Base-by-base conservation (phyloP, 2,797 vertebrate species). In the Etheostoma nigrum region DNA sequence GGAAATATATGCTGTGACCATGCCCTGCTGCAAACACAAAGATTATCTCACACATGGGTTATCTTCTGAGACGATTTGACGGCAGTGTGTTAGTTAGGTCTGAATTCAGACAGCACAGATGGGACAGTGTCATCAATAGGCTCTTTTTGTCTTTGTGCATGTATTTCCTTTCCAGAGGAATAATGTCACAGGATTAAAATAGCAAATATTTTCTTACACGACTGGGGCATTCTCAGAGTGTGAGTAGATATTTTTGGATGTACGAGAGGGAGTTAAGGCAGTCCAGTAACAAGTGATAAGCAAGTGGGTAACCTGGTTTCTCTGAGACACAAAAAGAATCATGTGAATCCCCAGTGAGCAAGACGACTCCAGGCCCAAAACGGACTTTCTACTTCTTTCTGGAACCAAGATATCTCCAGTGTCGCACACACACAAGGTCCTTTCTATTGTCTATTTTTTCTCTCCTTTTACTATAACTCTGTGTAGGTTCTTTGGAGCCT, bases 231-330 rank as follows among this genome's bases (percentile, higher is more conserved):
- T 87, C 79, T 89, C 63, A 33, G 55, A 66, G 71, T 40, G 79
- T 36, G 79, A 78, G 72, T 9, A 2, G 84, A 67, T 95, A 95
- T 95, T 94, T 95, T 94, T 93, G 94, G 94, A 65, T 1, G 55
- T 84, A 74, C 88, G 67, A 4, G 51, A 51, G 93, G 91, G 88
- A 91, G 76, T 85, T 76, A 13, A 75, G 78, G 87, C 76, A 72
- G 91, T 91, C 90, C 86, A 36, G 81, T 76, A 85, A 81, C 30
- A 36, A 92, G 86, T 79, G 84, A 88, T 87, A 80, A 85, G 89
- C 91, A 94, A 95, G 87, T 94, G 92, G 95, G 94, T 96, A 95
- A 95, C 94, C 95, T 96, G 94, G 88, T 94, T 95, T 95, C 81
- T 70, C 82, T 65, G 81, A 88, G 91, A 92, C 88, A 88, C 89